Base-by-base conservation (phyloP, 2,113 vertebrate species). In the Thryonomys swinderianus region DNA sequence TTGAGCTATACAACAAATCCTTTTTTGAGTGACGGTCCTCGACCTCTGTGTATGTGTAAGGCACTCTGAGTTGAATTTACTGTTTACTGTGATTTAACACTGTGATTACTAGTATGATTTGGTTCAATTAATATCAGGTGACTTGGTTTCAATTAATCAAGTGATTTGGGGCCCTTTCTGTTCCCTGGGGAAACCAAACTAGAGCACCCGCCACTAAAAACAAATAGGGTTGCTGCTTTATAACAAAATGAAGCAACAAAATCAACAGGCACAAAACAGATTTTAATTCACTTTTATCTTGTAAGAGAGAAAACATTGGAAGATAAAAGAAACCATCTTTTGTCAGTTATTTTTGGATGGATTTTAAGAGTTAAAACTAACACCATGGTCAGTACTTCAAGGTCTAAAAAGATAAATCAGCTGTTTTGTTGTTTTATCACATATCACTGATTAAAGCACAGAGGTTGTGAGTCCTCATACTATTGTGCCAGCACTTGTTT, bases 311-410 rank as follows among this genome's bases (percentile, higher is more conserved):
- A 90, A 85, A 76, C n/a, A 62, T 2, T 51, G 10, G 37, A 84
- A 64, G 42, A 20, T 81, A 53, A 80, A 69, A 57, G 9, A 67
- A 55, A 23, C 86, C 40, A 61, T 66, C 27, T 73, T 78, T 10
- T 34, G 37, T 66, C 81, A 87, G 55, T 81, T 85, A 85, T 85
- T 95, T 84, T 45, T 9, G 5, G 4, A 3, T 51, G 40, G 34
- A 76, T 88, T 79, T 62, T 79, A 61, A 69, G 37, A 93, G 45
- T 59, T 85, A 42, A 53, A 85, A 79, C 34, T 88, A 89, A 82
- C 86, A 27, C 32, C n/a, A 73, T 10, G 2, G 40, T 85, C 34
- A 78, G 23, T 83, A 51, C 57, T 76, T 85, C 5, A 85, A 80
- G 76, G 64, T 21, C 66, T 45, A 40, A 34, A 45, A 64, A 66